Evolutionary conservation across 2,113 vertebrate genomes (phyloP).

Genomic region (Carassius carassius): DNA sequence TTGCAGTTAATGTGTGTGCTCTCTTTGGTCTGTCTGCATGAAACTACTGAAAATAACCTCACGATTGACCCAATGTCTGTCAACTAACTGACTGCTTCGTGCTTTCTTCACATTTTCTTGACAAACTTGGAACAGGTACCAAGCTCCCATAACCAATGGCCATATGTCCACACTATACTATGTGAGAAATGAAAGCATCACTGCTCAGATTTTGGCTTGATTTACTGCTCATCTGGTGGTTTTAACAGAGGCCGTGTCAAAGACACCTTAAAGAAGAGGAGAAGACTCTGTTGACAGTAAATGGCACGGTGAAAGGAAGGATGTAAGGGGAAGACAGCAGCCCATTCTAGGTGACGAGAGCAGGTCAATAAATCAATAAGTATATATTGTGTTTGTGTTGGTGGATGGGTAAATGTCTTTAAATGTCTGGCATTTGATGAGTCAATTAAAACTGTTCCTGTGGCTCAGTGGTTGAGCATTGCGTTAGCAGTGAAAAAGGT

Average conservation of each 20-base stretch:
- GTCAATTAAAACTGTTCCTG: not conserved
- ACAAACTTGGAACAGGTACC: not conserved
- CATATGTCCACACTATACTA: not conserved
- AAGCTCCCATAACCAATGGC: not conserved
- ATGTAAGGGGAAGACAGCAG: not conserved
- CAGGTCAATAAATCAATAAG: slow-evolving; percentile 46
- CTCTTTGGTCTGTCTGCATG: not conserved
- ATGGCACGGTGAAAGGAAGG: slow-evolving; percentile 13
- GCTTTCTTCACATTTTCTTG: not conserved
- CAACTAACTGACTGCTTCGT: not conserved
- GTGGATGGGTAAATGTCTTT: not conserved
- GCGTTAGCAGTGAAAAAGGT: too few relatives aligned
- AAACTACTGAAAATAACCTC: not conserved
- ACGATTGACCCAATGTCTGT: not conserved
- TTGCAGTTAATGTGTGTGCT: slow-evolving; percentile 12
- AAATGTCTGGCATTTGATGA: not conserved
- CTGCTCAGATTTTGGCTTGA: not conserved
- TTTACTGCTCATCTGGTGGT: not conserved
- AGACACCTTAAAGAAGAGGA: not conserved
- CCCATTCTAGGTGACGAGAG: slow-evolving; percentile 22
- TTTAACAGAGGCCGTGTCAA: slow-evolving; percentile 10
- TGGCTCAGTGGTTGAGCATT: too few relatives aligned
- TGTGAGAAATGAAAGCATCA: not conserved
- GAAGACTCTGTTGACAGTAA: slow-evolving; percentile 10
- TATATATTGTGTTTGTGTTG: slow-evolving; percentile 33